phyloP scores from a whole-genome alignment of 2,113 vertebrate genomes.

The Pan paniscus region DNA sequence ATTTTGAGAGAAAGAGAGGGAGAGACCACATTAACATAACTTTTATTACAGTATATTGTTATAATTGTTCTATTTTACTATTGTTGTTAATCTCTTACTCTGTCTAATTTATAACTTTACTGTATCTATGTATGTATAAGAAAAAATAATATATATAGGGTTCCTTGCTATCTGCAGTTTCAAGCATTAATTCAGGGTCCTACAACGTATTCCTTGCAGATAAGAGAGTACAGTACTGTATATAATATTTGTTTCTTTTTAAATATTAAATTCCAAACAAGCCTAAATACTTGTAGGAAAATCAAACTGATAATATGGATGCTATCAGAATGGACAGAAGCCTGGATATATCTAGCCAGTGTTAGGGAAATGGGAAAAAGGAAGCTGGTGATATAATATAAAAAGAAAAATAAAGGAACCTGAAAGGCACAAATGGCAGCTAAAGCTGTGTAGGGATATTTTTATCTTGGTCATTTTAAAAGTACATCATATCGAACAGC shows the following conservation, averaged over 20 bases:
- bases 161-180: background rate
- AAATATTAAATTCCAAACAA: slow-evolving; percentile 19
- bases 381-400: background rate
- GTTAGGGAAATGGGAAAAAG: background rate
- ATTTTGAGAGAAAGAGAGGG: background rate
- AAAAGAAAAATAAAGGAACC: background rate
- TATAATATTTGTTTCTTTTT: slow-evolving; percentile 18
- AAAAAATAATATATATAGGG: background rate
- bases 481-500: background rate
- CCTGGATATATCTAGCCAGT: background rate
- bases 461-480: background rate
- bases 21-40: background rate
- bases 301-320: background rate
- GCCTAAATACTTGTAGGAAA: background rate
- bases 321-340: background rate
- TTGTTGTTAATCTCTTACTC: background rate
- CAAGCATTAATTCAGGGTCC: background rate
- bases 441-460: background rate
- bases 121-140: background rate
- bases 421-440: background rate
- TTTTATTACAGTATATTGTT: background rate
- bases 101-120: background rate
- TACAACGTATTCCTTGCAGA: background rate
- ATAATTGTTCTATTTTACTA: background rate
- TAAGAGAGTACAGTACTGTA: background rate